These are phyloP conservation scores for Phataginus tricuspis DNA, from an alignment of 2,797 vertebrate genomes.

Conservation along the genomic window DNA sequence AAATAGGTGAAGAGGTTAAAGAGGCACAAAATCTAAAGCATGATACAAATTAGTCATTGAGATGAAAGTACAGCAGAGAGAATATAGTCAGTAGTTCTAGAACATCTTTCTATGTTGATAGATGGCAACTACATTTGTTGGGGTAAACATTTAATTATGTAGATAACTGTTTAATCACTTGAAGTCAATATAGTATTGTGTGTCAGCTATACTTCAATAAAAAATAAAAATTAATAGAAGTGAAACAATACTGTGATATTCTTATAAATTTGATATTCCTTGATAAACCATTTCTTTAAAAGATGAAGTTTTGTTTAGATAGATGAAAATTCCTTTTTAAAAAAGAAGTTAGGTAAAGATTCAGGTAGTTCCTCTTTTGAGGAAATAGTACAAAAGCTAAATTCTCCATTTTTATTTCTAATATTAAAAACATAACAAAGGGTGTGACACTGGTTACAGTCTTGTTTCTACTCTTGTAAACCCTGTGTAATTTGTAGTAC, in stretches of 20 bases:
- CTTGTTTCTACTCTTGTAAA: constrained; percentile 25
- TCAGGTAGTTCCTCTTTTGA: neutral
- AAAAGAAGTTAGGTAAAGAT: neutral
- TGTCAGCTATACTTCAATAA: too few species aligned
- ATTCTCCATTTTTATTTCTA: neutral
- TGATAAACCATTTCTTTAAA: neutral
- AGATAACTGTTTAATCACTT: too few species aligned
- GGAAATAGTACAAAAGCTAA: neutral
- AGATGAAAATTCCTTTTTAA: neutral
- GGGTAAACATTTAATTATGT: too few species aligned
- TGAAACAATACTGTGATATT: neutral
- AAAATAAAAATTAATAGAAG: too few species aligned
- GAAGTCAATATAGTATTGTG: too few species aligned
- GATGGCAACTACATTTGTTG: too few species aligned
- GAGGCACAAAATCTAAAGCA: too few species aligned
- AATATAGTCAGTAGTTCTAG: too few species aligned
- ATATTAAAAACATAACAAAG: neutral
- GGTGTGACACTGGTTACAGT: neutral
- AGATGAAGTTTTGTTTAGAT: neutral
- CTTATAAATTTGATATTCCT: neutral
- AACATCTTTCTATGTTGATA: too few species aligned
- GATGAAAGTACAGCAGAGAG: too few species aligned
- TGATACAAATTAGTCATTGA: too few species aligned
- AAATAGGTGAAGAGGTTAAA: too few species aligned
- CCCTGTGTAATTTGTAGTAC: neutral